Percentiles rank a stretch among this genome's conserved stretches.
phyloP scores from a whole-genome alignment of 1,140 invertebrate species.

The Eueides isabella region DNA sequence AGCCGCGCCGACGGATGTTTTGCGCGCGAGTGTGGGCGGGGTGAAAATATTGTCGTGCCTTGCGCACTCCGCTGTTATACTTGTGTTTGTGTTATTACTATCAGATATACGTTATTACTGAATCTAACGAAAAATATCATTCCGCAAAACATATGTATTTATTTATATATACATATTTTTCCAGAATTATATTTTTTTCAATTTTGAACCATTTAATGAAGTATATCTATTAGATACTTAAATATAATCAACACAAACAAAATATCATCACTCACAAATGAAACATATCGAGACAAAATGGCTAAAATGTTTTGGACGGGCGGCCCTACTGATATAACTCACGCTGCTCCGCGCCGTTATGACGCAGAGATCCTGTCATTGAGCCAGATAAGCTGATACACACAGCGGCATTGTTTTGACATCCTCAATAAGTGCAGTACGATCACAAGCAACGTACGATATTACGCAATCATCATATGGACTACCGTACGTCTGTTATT shows the following conservation, averaged over 20 bases:
- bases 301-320: background rate
- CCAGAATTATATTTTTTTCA: too few relatives aligned
- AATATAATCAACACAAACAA: too few relatives aligned
- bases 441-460: background rate
- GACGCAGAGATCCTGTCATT: constrained; percentile 16
- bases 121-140: too few relatives aligned
- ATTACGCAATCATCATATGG: background rate
- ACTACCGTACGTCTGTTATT: too few relatives aligned
- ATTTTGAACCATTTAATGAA: too few relatives aligned
- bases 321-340: background rate
- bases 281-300: background rate
- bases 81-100: background rate
- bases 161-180: too few relatives aligned
- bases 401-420: constrained; percentile 16
- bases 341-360: background rate
- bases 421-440: constrained; percentile 4
- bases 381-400: constrained; percentile 10
- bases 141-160: background rate
- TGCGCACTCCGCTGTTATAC: background rate
- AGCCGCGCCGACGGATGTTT: constrained; percentile 56
- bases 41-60: constrained; percentile 34
- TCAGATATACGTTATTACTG: background rate
- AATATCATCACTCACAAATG: too few relatives aligned
- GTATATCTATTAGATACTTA: too few relatives aligned
- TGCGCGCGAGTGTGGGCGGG: constrained; percentile 39